These are phyloP conservation scores for Platycercus adscitus DNA, from an alignment of 2,113 vertebrate species.

Conservation along the genomic window DNA sequence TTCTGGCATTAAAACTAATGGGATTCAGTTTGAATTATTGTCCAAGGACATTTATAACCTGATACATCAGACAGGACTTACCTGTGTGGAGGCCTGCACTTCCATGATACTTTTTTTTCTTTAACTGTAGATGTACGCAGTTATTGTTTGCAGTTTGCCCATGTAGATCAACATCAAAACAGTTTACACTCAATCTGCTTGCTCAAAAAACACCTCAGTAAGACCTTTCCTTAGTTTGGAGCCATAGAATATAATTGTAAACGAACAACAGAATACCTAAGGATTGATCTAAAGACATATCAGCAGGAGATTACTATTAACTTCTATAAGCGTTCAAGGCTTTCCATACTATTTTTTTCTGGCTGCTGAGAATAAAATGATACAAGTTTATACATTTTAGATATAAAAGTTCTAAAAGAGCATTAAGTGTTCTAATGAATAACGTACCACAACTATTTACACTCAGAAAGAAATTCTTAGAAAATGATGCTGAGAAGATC, in stretches of 20 bases:
- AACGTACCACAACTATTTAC: constrained; percentile 19
- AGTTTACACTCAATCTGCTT: background rate
- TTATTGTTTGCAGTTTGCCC: background rate
- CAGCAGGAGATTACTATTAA: background rate
- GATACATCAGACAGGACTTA: background rate
- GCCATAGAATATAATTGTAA: background rate
- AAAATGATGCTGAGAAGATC: background rate
- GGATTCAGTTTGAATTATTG: background rate
- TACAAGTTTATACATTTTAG: background rate
- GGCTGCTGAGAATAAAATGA: constrained; percentile 7
- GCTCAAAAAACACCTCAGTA: background rate
- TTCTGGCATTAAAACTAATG: background rate
- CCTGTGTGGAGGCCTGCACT: background rate
- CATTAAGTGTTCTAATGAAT: constrained; percentile 34
- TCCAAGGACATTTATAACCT: background rate
- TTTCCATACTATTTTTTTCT: background rate
- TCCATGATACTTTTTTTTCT: background rate
- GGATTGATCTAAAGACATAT: background rate
- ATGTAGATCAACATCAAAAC: background rate
- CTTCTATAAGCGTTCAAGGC: background rate
- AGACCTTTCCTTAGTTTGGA: background rate
- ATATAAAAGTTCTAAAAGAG: constrained; percentile 21
- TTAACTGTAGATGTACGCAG: background rate
- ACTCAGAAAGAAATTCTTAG: background rate
- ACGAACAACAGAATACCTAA: background rate